phyloP scores from a whole-genome alignment of 2,888 invertebrate species.

The Napeogenes sylphis region DNA sequence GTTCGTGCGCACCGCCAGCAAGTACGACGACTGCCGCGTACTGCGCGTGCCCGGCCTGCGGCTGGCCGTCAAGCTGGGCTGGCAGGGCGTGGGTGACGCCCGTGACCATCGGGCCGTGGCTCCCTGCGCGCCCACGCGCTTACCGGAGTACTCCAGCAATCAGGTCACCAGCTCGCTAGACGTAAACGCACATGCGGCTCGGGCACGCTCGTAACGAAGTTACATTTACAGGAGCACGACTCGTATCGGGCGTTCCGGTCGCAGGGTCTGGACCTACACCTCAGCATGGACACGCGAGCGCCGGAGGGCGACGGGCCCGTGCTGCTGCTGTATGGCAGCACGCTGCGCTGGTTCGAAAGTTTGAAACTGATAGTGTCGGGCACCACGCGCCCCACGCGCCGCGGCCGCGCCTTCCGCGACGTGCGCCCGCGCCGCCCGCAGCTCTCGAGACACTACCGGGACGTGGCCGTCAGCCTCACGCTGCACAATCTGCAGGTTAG shows the following conservation, averaged over 20 bases:
- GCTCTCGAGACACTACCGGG: constrained; percentile 93
- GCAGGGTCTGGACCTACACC: constrained; percentile 65
- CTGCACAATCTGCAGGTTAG: constrained; percentile 87
- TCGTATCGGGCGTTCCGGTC: constrained; percentile 95
- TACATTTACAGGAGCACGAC: constrained; percentile 85
- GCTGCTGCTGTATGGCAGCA: constrained; percentile 93
- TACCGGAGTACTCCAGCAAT: constrained; percentile 97
- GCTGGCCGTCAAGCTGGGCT: constrained; percentile 88
- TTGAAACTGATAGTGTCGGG: constrained; percentile 94
- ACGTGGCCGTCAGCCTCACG: constrained; percentile 89
- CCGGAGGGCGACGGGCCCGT: constrained; percentile 80
- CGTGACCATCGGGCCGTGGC: constrained; percentile 97
- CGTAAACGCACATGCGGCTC: neutral
- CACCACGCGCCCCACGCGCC: constrained; percentile 94
- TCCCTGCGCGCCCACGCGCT: constrained; percentile 96
- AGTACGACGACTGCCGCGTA: constrained; percentile 98
- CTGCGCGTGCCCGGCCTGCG: constrained; percentile 93
- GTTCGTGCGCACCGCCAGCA: constrained; percentile 97
- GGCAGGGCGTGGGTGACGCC: constrained; percentile 95
- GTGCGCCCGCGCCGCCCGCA: constrained; percentile 91
- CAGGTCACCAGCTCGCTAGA: constrained; percentile 73
- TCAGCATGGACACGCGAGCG: constrained; percentile 68
- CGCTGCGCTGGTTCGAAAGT: constrained; percentile 96
- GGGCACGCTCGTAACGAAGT: neutral
- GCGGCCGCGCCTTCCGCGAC: constrained; percentile 93